These are phyloP conservation scores for Gallinago undulata DNA, from an alignment of 2,113 vertebrate genomes.

Conservation along the genomic window DNA sequence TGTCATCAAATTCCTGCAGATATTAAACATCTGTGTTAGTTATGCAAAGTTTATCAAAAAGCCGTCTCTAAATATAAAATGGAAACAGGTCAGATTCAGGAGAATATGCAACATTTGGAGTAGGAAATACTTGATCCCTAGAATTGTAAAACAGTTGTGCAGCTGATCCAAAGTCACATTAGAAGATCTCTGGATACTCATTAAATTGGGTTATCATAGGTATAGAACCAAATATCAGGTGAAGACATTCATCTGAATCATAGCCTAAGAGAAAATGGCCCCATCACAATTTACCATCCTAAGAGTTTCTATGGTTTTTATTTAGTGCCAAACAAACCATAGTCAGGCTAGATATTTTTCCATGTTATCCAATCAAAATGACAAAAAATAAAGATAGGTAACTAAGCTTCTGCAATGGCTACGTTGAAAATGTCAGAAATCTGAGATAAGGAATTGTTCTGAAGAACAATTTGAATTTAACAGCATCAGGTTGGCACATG, in stretches of 20 bases:
- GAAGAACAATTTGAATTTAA: not conserved
- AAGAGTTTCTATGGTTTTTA: not conserved
- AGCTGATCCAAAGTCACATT: not conserved
- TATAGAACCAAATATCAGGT: not conserved
- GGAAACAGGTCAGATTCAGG: not conserved
- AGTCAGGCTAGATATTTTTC: not conserved
- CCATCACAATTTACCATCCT: not conserved
- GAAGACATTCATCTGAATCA: not conserved
- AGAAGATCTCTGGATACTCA: not conserved
- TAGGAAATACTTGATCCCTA: not conserved
- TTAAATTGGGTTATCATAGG: not conserved
- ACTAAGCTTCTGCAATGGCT: not conserved
- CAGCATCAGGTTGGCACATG: not conserved
- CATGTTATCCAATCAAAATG: not conserved
- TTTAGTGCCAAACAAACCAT: not conserved
- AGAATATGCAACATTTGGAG: not conserved
- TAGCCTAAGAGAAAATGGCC: not conserved
- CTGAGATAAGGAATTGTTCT: not conserved
- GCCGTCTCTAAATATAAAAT: not conserved
- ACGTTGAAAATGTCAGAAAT: not conserved
- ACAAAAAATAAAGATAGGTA: not conserved
- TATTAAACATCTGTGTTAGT: slow-evolving; percentile 24
- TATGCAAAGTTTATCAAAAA: slow-evolving; percentile 18
- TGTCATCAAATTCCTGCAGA: not conserved
- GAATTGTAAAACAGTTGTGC: not conserved